Evolutionary conservation across 2,888 invertebrate species (phyloP).

Genomic region (Sesia apiformis): DNA sequence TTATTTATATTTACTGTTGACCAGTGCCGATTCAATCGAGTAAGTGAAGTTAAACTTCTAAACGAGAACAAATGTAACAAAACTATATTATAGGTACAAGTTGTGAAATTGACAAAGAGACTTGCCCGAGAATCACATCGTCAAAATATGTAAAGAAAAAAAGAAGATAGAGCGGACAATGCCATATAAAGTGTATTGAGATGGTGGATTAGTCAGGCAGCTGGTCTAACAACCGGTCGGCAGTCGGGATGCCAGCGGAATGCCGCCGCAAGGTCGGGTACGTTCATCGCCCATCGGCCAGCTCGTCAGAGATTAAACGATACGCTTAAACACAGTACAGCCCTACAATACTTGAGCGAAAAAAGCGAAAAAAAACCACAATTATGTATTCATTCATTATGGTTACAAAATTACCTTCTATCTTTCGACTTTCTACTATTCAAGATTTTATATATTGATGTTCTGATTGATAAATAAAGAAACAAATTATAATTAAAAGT

Average conservation of each 20-base stretch:
- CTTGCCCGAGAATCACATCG: not conserved
- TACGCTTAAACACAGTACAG: not conserved
- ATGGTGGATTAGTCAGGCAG: not conserved
- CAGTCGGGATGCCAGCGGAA: slow-evolving; percentile 21
- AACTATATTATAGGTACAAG: too few species aligned
- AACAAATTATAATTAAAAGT: too few species aligned
- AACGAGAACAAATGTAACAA: not conserved
- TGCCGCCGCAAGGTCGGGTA: slow-evolving; percentile 57
- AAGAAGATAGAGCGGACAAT: not conserved
- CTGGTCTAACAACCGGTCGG: not conserved
- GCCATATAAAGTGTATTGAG: not conserved
- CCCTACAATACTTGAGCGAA: not conserved
- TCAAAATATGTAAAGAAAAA: not conserved
- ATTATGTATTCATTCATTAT: slow-evolving; percentile 55
- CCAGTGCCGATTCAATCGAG: not conserved
- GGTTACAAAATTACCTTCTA: too few species aligned
- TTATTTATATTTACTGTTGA: too few species aligned
- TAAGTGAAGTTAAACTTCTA: not conserved
- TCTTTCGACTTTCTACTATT: too few species aligned
- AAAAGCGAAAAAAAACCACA: slow-evolving; percentile 43
- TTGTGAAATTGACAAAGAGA: not conserved
- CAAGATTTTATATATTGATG: too few species aligned
- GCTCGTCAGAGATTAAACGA: slow-evolving; percentile 30
- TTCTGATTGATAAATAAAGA: too few species aligned
- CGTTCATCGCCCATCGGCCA: slow-evolving; percentile 47